These are phyloP conservation scores for Phania funesta DNA, from an alignment of 2,888 invertebrate genomes.

Conservation along the genomic window DNA sequence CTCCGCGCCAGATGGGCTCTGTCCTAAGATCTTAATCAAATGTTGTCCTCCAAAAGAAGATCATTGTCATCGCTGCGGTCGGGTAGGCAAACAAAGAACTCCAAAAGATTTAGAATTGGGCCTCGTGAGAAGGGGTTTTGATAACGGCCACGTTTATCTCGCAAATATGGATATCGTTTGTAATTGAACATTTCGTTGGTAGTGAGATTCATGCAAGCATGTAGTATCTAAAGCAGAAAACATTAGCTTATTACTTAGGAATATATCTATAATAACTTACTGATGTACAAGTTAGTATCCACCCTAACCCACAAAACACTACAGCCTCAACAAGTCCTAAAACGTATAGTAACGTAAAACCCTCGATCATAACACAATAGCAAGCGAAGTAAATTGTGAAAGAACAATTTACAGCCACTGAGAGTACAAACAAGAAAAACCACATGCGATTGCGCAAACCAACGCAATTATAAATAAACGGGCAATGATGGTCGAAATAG, in stretches of 20 bases:
- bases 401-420: constrained; percentile 92
- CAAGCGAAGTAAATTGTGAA: constrained; percentile 93
- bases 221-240: constrained; percentile 84
- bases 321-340: constrained; percentile 90
- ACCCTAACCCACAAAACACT: constrained; percentile 91
- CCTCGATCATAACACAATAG: constrained; percentile 91
- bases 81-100: constrained; percentile 93
- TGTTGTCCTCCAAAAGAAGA: constrained; percentile 84
- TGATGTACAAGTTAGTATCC: constrained; percentile 93
- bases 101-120: constrained; percentile 90
- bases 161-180: constrained; percentile 92
- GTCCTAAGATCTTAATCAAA: constrained; percentile 80
- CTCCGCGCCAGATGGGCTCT: constrained; percentile 73
- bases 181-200: constrained; percentile 98
- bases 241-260: not conserved
- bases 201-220: constrained; percentile 95
- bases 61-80: constrained; percentile 89
- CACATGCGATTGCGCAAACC: constrained; percentile 95
- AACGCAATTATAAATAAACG: constrained; percentile 97
- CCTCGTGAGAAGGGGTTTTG: constrained; percentile 96
- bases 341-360: constrained; percentile 91
- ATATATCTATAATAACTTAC: constrained; percentile 82
- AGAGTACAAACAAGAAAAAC: constrained; percentile 94
- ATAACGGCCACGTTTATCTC: constrained; percentile 93
- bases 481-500: constrained; percentile 97